Conservation (phyloP, 2,113 vertebrate genomes). For the Cyprinus carpio region DNA sequence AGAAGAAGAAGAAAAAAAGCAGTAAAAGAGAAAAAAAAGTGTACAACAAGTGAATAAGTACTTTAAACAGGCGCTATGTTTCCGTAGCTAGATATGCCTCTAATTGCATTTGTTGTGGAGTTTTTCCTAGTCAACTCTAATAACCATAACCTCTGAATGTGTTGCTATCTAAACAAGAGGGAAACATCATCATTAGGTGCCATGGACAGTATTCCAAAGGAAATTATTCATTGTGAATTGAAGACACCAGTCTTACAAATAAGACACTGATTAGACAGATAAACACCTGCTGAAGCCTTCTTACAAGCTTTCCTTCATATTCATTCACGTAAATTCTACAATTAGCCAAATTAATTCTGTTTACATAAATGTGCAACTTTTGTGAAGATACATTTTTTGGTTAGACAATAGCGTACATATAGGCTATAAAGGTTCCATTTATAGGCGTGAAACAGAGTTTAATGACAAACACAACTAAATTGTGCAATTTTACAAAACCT, state of each 20-base stretch:
- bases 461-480: neutral
- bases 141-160: neutral
- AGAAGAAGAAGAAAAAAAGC: too few species aligned
- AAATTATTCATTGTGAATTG: neutral
- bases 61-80: neutral
- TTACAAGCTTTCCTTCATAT: neutral
- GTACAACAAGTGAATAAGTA: neutral
- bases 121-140: neutral
- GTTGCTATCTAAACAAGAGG: neutral
- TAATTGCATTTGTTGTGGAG: neutral
- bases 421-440: neutral
- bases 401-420: neutral
- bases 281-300: neutral
- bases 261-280: neutral
- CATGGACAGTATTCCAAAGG: neutral
- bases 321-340: neutral
- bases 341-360: neutral
- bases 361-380: neutral
- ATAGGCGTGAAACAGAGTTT: too few species aligned
- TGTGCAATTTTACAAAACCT: neutral
- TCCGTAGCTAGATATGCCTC: neutral
- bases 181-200: neutral
- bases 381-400: neutral
- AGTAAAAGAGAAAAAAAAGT: too few species aligned
- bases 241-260: neutral